phyloP scores from a whole-genome alignment of 1,140 invertebrate species.

The Antheraea pernyi region DNA sequence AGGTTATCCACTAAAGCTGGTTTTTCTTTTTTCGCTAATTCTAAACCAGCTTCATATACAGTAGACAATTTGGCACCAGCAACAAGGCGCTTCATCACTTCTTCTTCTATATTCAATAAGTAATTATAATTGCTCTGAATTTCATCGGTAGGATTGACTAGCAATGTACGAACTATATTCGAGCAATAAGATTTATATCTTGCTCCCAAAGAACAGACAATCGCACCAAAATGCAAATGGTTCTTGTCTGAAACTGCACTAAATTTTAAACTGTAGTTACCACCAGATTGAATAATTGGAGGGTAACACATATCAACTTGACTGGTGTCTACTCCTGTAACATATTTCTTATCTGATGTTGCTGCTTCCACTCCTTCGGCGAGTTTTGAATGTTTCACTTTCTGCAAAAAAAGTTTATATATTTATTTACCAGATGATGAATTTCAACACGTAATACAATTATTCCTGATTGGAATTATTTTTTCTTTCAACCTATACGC shows the following conservation, averaged over 20 bases:
- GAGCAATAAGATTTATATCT: conserved; percentile 99
- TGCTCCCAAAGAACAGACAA: conserved; percentile 96
- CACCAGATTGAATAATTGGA: conserved; percentile 98
- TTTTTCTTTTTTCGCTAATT: conserved; percentile 93
- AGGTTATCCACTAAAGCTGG: conserved; percentile 93
- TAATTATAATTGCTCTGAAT: conserved; percentile 96
- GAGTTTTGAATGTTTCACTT: conserved; percentile 96
- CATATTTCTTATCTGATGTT: conserved; percentile 96
- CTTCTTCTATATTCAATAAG: conserved; percentile 94
- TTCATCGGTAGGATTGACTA: conserved; percentile 95
- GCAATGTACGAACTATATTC: conserved; percentile 97
- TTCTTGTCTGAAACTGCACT: conserved; percentile 97
- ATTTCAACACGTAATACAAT: neutral
- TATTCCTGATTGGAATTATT: neutral
- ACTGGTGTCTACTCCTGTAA: conserved; percentile 91
- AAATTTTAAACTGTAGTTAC: conserved; percentile 98
- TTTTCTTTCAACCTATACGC: neutral
- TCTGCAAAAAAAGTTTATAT: conserved; percentile 80
- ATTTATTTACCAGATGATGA: neutral
- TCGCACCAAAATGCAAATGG: conserved; percentile 96
- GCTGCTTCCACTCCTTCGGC: conserved; percentile 96
- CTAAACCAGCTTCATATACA: conserved; percentile 92
- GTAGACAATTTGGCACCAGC: conserved; percentile 92
- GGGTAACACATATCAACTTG: conserved; percentile 99
- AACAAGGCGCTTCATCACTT: conserved; percentile 91